Percentiles rank a stretch among this genome's conserved stretches.
These are phyloP conservation scores for Meloidogyne exigua DNA, from an alignment of 1,140 invertebrate species.

Conservation along the genomic window DNA sequence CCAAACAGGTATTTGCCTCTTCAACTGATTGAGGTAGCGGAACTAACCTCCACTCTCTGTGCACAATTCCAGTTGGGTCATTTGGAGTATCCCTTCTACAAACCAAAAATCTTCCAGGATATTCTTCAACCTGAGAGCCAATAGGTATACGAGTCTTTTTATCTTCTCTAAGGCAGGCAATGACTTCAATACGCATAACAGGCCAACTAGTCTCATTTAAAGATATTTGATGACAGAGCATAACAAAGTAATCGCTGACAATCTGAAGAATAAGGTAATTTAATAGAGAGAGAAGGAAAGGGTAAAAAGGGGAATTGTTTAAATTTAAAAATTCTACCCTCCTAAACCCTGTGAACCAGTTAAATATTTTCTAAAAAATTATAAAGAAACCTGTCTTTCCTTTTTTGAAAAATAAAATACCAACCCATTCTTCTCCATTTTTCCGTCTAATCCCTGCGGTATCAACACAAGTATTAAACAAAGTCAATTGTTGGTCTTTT, in stretches of 20 bases:
- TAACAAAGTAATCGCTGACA: slow-evolving; percentile 8
- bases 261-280: neutral
- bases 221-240: slow-evolving; percentile 10
- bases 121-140: slow-evolving; percentile 2
- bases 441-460: neutral
- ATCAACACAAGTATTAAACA: neutral
- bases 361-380: too few species aligned
- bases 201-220: neutral
- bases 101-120: neutral
- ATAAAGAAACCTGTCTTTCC: too few species aligned
- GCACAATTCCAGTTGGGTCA: neutral
- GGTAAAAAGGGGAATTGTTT: too few species aligned
- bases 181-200: slow-evolving; percentile 7
- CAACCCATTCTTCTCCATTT: slow-evolving; percentile 11
- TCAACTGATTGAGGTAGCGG: neutral
- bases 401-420: too few species aligned
- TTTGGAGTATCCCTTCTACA: neutral
- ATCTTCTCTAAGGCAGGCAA: slow-evolving; percentile 11
- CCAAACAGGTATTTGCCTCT: neutral
- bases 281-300: too few species aligned
- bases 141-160: neutral
- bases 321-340: too few species aligned
- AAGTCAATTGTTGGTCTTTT: neutral
- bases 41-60: neutral
- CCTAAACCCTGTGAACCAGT: too few species aligned